Base-by-base conservation (phyloP, 2,113 vertebrate species). In the Xenopus laevis region DNA sequence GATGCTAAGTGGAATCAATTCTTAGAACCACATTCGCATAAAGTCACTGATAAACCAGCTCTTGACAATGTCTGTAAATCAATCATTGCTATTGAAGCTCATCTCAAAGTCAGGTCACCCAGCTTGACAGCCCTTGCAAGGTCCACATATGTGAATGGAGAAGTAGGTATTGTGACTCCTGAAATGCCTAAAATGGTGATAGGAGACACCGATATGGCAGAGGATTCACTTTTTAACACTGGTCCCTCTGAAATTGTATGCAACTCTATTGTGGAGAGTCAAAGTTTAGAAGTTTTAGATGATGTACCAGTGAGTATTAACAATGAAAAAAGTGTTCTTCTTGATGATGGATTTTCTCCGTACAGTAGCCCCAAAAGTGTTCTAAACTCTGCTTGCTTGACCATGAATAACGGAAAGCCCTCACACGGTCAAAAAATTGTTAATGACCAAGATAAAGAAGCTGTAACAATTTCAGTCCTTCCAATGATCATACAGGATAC, bases 1-100 rank as follows among this genome's bases (percentile, higher is more conserved):
- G 95, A 96, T 79, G 87, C 94, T 74, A 99, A 96, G 83, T 98
- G 96, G 96, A 96, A 90, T 86, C 95, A 96, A 90, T 95, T 98
- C 85, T 84, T 98, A 89, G 94, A 96, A 82, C 91, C 93, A 0
- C 84, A 95, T 5, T 82, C 95, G 84, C 84, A 87, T 79, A 84
- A 81, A 70, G 86, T 96, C 17, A 88, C 95, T 0, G 87, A 94
- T 84, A 96, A 89, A 82, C 87, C 95, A 0, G 77, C 91, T 0
- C 78, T 93, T 85, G 83, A 92, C 82, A 89, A 83, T 84, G 87
- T 85, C 82, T 84, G 84, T 64, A 87, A 90, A 83, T 67, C 93
- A 84, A 74, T 90, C 83, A 81, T 91, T 84, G 86, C 91, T 78
- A 81, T 79, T 81, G 95, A 96, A 70, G 87, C 88, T 82, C 92